phyloP scores from a whole-genome alignment of 2,113 vertebrate species.

The Orthonyx spaldingii region DNA sequence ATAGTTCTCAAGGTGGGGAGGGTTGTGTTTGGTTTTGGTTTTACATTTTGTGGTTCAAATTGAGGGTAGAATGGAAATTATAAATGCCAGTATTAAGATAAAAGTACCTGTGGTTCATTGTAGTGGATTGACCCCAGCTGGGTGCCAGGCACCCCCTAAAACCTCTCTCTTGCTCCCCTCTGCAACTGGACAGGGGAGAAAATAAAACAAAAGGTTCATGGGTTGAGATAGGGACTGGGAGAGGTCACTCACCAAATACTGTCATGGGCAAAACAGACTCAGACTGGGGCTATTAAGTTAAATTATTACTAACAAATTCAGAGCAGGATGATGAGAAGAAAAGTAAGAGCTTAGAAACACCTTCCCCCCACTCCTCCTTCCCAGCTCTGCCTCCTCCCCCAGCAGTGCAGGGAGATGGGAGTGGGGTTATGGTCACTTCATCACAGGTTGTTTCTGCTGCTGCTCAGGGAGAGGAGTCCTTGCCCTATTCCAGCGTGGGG shows the following conservation, averaged over 20 bases:
- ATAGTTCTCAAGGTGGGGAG: not conserved
- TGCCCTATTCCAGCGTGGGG: accelerated
- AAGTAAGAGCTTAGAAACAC: not conserved
- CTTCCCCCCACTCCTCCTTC: not conserved
- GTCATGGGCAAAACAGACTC: not conserved
- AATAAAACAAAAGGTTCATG: not conserved
- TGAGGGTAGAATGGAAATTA: not conserved
- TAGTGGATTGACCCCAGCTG: not conserved
- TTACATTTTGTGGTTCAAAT: not conserved
- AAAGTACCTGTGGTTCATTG: not conserved
- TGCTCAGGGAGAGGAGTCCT: not conserved
- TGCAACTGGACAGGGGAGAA: not conserved
- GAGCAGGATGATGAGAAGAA: not conserved
- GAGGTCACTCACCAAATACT: not conserved
- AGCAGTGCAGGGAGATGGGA: not conserved
- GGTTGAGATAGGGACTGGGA: not conserved
- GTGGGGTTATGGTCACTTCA: not conserved
- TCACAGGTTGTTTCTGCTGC: not conserved
- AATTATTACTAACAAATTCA: not conserved
- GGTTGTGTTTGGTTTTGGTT: not conserved
- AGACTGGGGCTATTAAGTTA: not conserved
- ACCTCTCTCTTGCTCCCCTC: not conserved
- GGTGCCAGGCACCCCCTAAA: not conserved
- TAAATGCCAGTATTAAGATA: not conserved
- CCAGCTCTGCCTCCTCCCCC: not conserved